Conservation (phyloP, 2,797 vertebrate species). For the Triplophysa bombifrons region DNA sequence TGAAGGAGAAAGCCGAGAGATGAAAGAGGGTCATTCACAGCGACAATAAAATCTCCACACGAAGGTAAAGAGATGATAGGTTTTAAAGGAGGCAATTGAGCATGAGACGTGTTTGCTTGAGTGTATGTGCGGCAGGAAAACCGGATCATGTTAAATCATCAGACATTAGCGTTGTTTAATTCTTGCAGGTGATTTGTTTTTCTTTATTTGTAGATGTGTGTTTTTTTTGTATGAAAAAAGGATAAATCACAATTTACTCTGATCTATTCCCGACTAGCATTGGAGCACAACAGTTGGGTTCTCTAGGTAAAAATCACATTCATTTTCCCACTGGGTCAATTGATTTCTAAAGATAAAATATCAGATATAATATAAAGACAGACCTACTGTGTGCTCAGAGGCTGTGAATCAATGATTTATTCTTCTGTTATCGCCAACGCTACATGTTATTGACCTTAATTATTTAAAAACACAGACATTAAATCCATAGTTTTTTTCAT, state of each 20-base stretch:
- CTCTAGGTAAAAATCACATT: neutral
- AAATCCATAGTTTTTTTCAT: neutral
- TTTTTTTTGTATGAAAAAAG: no score
- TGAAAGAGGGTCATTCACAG: conserved; percentile 43
- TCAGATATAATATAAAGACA: neutral
- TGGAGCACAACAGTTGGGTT: neutral
- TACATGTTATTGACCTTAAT: neutral
- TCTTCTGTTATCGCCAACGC: neutral
- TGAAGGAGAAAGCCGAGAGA: conserved; percentile 25
- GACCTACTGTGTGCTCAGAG: neutral
- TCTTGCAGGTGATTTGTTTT: neutral
- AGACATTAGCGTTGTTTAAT: neutral
- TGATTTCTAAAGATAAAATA: neutral
- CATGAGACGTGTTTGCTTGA: neutral
- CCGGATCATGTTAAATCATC: neutral
- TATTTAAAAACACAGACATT: neutral
- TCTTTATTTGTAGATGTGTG: neutral
- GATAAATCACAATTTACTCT: no score
- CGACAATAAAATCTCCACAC: conserved; percentile 39
- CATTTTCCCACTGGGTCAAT: neutral
- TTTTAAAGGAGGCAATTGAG: conserved; percentile 25
- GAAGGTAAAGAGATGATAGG: conserved; percentile 38
- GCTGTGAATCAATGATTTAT: neutral
- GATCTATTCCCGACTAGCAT: neutral
- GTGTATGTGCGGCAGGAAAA: neutral